Evolutionary conservation across 1,140 invertebrate genomes (phyloP), one percentile per base, ranked within the genome.

Genomic region (Neodiprion virginianus): DNA sequence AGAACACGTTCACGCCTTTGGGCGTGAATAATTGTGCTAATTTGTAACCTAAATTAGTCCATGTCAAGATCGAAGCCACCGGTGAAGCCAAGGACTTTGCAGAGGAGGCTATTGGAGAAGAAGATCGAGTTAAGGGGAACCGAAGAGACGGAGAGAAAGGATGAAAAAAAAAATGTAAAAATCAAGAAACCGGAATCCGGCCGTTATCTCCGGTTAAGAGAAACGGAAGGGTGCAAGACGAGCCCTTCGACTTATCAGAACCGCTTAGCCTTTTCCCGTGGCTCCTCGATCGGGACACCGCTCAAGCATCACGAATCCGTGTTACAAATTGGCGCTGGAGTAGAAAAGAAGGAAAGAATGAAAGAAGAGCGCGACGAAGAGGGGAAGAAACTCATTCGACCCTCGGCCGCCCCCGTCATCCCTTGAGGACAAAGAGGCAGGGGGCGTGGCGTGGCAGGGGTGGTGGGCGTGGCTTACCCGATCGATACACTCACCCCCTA

Each of bases 401-500:
- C 67, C 67, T 69, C 67, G 5, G 12, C 21, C 67, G 11, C 12
- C 67, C 67, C 67, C 74, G 21, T 67, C 74, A 47, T 80, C 79
- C 47, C 80, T 79, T 68, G 77, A 49, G 79, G 76, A 78, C 73
- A 85, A 76, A 85, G 81, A 81, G 84, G 79, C 71, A 70, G 76
- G 48, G 77, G 84, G 85, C 86, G 86, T 86, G 82, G 81, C 81
- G 77, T 83, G 79, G 76, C 75, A 77, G 78, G 78, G 82, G 79
- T 80, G 77, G 83, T 79, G 78, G 85, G 86, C 86, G 85, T 85
- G 85, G 85, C 79, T 40, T 81, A 17, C 9, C 17, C 76, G 86
- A 87, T 87, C 86, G 85, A 87, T 87, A 87, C 84, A 85, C 84
- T 82, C 82, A 85, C 80, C 84, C 84, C 82, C 75, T 79, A 48